Conservation (phyloP, 2,113 vertebrate species). For the Oncorhynchus keta region DNA sequence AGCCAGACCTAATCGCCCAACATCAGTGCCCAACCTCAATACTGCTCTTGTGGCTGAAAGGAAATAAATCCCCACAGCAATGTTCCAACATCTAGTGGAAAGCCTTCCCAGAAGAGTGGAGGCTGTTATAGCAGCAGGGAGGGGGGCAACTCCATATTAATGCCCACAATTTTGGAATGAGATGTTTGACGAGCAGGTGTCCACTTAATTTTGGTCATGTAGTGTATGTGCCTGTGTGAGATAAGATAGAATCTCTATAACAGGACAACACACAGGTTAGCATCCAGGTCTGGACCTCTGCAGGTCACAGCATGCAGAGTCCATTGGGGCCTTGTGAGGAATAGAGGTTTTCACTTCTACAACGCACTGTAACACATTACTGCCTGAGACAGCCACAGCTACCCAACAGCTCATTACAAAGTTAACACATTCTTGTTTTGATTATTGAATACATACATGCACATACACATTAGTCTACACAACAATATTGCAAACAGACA, state of each 20-base stretch:
- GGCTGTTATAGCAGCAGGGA: too few species aligned
- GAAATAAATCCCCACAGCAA: too few species aligned
- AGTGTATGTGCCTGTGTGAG: background rate
- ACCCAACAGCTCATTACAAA: background rate
- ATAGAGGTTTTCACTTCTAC: conserved; percentile 6
- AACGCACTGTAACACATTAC: background rate
- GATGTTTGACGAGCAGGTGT: too few species aligned
- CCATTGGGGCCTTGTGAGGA: background rate
- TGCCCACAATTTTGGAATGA: too few species aligned
- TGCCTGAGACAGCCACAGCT: background rate
- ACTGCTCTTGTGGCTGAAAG: too few species aligned
- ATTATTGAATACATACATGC: background rate
- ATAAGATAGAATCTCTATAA: background rate
- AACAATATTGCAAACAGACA: background rate
- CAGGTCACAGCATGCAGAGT: conserved; percentile 14
- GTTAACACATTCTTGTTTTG: background rate
- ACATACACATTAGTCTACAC: background rate
- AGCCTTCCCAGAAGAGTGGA: too few species aligned
- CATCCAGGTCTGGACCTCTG: background rate
- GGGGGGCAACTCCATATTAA: too few species aligned
- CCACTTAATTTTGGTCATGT: background rate
- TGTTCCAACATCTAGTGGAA: too few species aligned
- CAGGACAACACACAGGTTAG: background rate
- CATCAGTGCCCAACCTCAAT: too few species aligned
- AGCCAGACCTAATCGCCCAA: too few species aligned